A percentile compares a stretch with the other conserved stretches of the same genome.
phyloP scores from a whole-genome alignment of 2,797 vertebrate genomes.

The Hipposideros larvatus region DNA sequence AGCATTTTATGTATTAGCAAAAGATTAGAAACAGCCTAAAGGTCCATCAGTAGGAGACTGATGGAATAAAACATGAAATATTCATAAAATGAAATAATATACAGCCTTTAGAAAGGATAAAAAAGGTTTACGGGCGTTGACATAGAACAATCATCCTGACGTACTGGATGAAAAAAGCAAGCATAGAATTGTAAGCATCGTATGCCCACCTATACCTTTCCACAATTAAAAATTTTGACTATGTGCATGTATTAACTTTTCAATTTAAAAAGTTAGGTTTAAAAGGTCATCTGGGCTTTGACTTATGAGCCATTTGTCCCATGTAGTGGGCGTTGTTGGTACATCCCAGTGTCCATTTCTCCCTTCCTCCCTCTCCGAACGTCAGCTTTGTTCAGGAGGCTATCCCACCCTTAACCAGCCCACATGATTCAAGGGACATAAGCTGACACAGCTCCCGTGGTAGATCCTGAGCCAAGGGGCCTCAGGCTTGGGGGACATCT shows the following conservation, averaged over 20 bases:
- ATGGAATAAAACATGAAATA: not conserved
- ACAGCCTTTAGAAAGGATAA: not conserved
- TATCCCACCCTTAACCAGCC: not conserved
- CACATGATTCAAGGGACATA: not conserved
- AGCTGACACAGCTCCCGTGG: not conserved
- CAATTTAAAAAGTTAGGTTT: not conserved
- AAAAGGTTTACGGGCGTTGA: not conserved
- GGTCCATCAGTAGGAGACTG: not conserved
- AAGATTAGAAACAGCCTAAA: not conserved
- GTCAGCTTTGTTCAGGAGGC: not conserved
- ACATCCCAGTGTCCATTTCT: not conserved
- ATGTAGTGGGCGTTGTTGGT: not conserved
- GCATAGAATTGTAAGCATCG: not conserved
- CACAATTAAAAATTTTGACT: not conserved
- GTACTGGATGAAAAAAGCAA: not conserved
- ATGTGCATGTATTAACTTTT: not conserved
- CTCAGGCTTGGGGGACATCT: not conserved
- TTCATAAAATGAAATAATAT: not conserved
- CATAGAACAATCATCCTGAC: not conserved
- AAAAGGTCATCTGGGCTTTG: not conserved
- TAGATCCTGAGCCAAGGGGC: not conserved
- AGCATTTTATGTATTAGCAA: not conserved
- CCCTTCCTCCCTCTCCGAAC: not conserved
- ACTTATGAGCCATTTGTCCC: not conserved
- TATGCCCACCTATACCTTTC: not conserved